phyloP scores from a whole-genome alignment of 2,113 vertebrate species.

The Cyanocitta stelleri region DNA sequence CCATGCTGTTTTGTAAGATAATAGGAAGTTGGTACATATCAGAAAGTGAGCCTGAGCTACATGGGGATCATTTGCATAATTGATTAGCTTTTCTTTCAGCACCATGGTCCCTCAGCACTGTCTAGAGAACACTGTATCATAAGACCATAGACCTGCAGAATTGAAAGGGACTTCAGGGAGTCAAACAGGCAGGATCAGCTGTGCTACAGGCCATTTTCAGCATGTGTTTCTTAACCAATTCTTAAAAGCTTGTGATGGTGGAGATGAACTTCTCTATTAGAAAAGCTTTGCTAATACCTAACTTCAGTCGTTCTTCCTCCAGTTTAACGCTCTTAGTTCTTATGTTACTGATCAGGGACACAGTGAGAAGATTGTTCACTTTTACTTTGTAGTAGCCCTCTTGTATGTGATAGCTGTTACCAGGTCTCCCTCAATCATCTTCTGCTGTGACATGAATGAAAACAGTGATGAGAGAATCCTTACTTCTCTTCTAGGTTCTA shows the following conservation, averaged over 20 bases:
- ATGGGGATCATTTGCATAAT: neutral
- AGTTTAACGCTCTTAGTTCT: neutral
- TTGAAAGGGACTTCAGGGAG: neutral
- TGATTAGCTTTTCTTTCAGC: neutral
- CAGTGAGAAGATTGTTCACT: neutral
- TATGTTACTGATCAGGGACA: neutral
- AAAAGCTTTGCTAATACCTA: neutral
- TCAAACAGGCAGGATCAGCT: neutral
- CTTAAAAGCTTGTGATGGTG: neutral
- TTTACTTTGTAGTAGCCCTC: neutral
- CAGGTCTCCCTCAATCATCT: neutral
- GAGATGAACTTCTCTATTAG: neutral
- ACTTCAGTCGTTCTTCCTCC: neutral
- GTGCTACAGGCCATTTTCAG: neutral
- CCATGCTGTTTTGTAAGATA: neutral
- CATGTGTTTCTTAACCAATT: neutral
- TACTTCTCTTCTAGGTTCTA: neutral
- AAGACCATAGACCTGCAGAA: neutral
- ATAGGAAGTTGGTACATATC: too few relatives aligned
- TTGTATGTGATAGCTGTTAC: neutral
- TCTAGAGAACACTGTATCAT: neutral
- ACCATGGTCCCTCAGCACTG: neutral
- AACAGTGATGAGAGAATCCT: neutral
- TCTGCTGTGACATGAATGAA: neutral
- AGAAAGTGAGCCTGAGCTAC: neutral